phyloP scores from a whole-genome alignment of 92 coral and sea anemone species.

The Epizoanthus fatuus region DNA sequence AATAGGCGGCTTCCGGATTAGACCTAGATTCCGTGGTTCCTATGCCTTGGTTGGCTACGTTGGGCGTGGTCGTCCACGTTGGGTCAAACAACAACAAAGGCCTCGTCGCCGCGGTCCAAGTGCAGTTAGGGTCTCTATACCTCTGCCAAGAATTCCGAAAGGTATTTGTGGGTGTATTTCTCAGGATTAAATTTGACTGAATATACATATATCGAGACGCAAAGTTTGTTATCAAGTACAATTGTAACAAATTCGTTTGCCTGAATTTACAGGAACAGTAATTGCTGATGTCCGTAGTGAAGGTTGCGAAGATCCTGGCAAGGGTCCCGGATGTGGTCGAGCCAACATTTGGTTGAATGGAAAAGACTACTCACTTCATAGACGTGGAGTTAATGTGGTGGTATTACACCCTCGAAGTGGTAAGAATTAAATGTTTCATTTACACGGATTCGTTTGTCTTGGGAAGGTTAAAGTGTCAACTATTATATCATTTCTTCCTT shows the following conservation, averaged over 20 bases:
- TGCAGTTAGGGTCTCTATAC: slow-evolving; percentile 20
- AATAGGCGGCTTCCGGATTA: slow-evolving; percentile 32
- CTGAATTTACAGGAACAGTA: slow-evolving; percentile 17
- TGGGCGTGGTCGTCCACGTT: slow-evolving; percentile 42
- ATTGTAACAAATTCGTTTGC: not conserved
- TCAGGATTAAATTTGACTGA: too few species aligned
- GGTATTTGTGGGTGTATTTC: not conserved
- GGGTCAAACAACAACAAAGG: slow-evolving; percentile 35
- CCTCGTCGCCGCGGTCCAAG: slow-evolving; percentile 31
- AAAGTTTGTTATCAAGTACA: not conserved
- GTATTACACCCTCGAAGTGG: slow-evolving; percentile 2
- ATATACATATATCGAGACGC: too few species aligned
- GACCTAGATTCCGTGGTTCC: not conserved
- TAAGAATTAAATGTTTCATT: not conserved
- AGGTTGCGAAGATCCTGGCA: slow-evolving; percentile 30
- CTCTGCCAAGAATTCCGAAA: slow-evolving; percentile 19
- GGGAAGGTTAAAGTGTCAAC: not conserved
- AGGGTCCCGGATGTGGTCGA: slow-evolving; percentile 39
- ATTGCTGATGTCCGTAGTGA: slow-evolving; percentile 37
- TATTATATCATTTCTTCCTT: not conserved
- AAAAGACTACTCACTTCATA: slow-evolving; percentile 10
- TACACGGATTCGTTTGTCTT: not conserved
- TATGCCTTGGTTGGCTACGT: slow-evolving; percentile 19
- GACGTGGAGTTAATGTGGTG: slow-evolving; percentile 27
- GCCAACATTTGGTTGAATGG: slow-evolving; percentile 45